Conservation (phyloP, 2,888 invertebrate species). For the Ophion obscuratus region DNA sequence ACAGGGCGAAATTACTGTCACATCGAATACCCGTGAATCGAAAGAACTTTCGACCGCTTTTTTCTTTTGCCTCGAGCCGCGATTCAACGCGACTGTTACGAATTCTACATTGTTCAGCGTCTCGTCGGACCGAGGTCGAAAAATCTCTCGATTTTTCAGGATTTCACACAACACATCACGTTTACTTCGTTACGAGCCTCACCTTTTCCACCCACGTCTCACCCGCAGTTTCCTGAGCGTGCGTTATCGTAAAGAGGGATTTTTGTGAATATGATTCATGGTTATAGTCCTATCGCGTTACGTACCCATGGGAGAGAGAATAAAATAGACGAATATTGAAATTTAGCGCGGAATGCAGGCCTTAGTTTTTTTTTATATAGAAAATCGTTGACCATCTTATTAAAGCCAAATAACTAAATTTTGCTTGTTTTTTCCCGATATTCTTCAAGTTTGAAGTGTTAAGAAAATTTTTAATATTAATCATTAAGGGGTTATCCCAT, state of each 20-base stretch:
- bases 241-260: conserved; percentile 60
- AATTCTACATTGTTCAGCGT: neutral
- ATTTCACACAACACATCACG: conserved; percentile 8
- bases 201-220: conserved; percentile 97
- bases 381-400: neutral
- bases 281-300: conserved; percentile 14
- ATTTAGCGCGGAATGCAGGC: neutral
- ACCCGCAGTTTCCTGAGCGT: conserved; percentile 85
- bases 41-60: neutral
- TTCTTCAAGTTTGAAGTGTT: neutral
- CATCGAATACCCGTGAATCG: neutral
- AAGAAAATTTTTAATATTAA: neutral
- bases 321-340: neutral
- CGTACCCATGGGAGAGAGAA: neutral
- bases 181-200: conserved; percentile 77
- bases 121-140: neutral
- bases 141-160: neutral
- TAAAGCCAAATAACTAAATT: neutral
- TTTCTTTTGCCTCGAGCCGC: too few species aligned
- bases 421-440: neutral
- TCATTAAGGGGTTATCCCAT: too few species aligned
- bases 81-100: too few species aligned
- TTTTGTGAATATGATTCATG: conserved; percentile 69
- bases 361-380: neutral
- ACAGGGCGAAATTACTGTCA: conserved; percentile 3